Evolutionary conservation across 2,113 vertebrate genomes (phyloP).

Genomic region (Sterrhoptilus dennistouni): DNA sequence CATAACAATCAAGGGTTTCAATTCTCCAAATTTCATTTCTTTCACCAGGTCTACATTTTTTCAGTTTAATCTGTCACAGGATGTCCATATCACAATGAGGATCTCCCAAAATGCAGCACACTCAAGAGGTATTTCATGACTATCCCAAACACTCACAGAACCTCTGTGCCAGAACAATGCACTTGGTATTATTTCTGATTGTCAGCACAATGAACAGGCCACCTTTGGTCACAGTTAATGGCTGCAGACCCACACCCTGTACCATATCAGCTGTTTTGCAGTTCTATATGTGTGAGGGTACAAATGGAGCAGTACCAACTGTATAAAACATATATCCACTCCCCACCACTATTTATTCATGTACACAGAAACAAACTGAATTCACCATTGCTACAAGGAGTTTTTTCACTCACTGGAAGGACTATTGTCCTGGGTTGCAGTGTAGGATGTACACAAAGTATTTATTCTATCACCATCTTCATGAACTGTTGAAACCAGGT

Average conservation of each 20-base stretch:
- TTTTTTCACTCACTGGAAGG: neutral
- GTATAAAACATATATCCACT: neutral
- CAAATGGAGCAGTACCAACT: neutral
- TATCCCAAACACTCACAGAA: neutral
- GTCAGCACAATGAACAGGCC: neutral
- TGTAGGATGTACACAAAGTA: too few relatives aligned
- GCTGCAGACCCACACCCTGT: neutral
- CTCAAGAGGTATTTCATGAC: neutral
- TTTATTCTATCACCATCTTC: too few relatives aligned
- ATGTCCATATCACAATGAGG: neutral
- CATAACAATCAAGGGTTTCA: too few relatives aligned
- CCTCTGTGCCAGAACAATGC: neutral
- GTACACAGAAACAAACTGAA: neutral
- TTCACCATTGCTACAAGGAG: neutral
- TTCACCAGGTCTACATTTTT: rapidly evolving
- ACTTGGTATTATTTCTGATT: neutral
- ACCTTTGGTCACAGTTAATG: neutral
- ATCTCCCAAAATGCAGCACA: neutral
- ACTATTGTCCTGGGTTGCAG: too few relatives aligned
- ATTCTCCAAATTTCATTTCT: too few relatives aligned
- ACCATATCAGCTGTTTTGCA: neutral
- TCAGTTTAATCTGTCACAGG: neutral
- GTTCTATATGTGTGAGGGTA: neutral
- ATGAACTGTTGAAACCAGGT: too few relatives aligned
- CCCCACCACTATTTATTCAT: too few relatives aligned